A percentile compares a stretch with the other conserved stretches of the same genome.
These are phyloP conservation scores for Hypomecis atomaria DNA, from an alignment of 2,888 invertebrate species.

Conservation along the genomic window DNA sequence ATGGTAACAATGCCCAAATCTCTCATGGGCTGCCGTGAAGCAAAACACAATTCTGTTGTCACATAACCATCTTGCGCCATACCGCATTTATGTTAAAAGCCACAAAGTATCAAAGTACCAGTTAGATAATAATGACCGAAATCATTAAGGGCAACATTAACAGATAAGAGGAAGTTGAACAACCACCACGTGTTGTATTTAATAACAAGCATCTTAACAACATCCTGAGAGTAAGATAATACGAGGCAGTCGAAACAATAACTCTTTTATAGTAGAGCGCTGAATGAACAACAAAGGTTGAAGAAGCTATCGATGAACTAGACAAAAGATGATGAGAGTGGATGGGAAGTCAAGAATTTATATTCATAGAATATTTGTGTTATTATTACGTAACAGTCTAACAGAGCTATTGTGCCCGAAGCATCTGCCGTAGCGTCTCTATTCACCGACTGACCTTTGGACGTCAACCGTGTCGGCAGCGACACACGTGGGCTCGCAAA, in stretches of 20 bases:
- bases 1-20: slow-evolving; percentile 56
- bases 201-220: slow-evolving; percentile 45
- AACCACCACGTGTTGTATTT: slow-evolving; percentile 33
- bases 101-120: slow-evolving; percentile 24
- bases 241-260: slow-evolving; percentile 52
- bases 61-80: slow-evolving; percentile 41
- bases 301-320: slow-evolving; percentile 57
- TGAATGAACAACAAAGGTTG: slow-evolving; percentile 62
- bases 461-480: slow-evolving; percentile 42
- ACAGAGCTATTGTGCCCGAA: slow-evolving; percentile 58
- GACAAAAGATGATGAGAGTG: slow-evolving; percentile 35
- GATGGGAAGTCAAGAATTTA: slow-evolving; percentile 27
- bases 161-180: slow-evolving; percentile 34
- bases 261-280: slow-evolving; percentile 44
- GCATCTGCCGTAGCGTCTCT: slow-evolving; percentile 70
- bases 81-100: slow-evolving; percentile 29
- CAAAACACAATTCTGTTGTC: slow-evolving; percentile 48
- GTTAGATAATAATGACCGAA: slow-evolving; percentile 36
- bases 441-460: slow-evolving; percentile 75
- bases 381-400: slow-evolving; percentile 55
- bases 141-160: slow-evolving; percentile 40
- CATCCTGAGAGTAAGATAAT: slow-evolving; percentile 38
- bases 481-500: slow-evolving; percentile 66
- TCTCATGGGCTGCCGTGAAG: slow-evolving; percentile 54
- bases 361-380: slow-evolving; percentile 41